Evolutionary conservation across 1,140 invertebrate genomes (phyloP), one percentile per base, ranked within the genome.

Genomic region (Schlechtendalia chinensis): DNA sequence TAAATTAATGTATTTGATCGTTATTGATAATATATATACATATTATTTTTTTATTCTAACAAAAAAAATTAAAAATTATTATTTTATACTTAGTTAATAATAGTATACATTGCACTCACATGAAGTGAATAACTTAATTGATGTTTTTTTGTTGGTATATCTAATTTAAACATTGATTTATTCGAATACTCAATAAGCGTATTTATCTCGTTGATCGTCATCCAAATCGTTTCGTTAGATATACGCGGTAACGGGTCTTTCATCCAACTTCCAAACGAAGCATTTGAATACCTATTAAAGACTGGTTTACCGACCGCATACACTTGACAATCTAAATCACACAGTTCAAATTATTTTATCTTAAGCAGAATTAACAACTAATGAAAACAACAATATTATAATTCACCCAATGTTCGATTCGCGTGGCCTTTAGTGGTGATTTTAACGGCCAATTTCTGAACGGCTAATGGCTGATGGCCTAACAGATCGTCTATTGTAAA

Each of bases 301-400:
- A 97, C 94, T 1, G 96, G 94, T 84, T 97, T 97, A 0, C 96
- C 96, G 63, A 97, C 92, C 0, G 94, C 93, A 83, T 94, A 94
- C 11, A 97, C 88, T 82, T 93, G 89, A 85, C 95, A 96, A 85
- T 93, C 95, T 96, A 86, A 45, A 87, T n/a, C 6, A 72, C 1
- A 22, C 11, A n/a, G 24, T 69, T 59, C 0, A 58, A 59, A 59
- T 8, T 24, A 12, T 17, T 24, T n/a, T 50, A 14, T 27, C 8
- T 8, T 47, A 65, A 1, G 29, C 39, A 67, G 22, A 32, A 67
- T n/a, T n/a, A n/a, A 22, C 11, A 1, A 67, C 22, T 39, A 67
- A 67, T n/a, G n/a, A 17, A 27, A 63, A n/a, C 16, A 50, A 50
- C 14, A 14, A 50, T 10, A 29, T 29, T 54, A 72, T 32, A 29